These are phyloP conservation scores for Aphyosemion australe DNA, from an alignment of 2,113 vertebrate species.

Conservation along the genomic window DNA sequence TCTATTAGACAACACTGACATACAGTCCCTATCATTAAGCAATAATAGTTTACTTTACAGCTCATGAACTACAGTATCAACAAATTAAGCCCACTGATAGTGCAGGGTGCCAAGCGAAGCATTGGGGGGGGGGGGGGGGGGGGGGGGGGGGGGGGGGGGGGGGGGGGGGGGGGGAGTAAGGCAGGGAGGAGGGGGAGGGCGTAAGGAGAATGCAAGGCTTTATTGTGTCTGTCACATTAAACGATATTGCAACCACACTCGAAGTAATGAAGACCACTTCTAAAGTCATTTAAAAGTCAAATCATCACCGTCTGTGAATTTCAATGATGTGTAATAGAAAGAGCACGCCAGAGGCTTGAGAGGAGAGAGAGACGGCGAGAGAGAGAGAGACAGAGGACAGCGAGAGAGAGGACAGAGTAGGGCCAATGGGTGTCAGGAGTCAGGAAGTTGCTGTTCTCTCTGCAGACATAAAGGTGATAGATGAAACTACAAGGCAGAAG, in stretches of 20 bases:
- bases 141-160: background rate
- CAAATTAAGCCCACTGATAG: constrained; percentile 78
- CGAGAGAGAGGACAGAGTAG: constrained; percentile 27
- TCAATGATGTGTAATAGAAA: constrained; percentile 70
- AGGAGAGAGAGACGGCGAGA: constrained; percentile 13
- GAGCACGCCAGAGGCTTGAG: constrained; percentile 53
- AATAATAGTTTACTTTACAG: constrained; percentile 84
- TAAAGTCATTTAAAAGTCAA: constrained; percentile 80
- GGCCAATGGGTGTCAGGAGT: constrained; percentile 59
- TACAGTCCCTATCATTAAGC: constrained; percentile 81
- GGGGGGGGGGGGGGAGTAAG: background rate
- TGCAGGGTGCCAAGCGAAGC: constrained; percentile 56
- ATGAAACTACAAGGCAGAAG: constrained; percentile 54
- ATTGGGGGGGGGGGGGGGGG: constrained; percentile 21
- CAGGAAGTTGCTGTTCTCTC: constrained; percentile 62
- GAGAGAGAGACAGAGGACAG: constrained; percentile 35
- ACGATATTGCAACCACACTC: constrained; percentile 67
- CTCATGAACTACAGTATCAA: constrained; percentile 82
- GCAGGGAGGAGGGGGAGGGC: background rate
- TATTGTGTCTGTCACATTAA: constrained; percentile 77
- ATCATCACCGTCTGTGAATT: constrained; percentile 73
- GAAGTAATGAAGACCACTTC: constrained; percentile 73
- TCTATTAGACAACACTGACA: constrained; percentile 81
- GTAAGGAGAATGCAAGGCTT: constrained; percentile 50
- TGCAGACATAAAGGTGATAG: constrained; percentile 54